Base-by-base conservation (phyloP, 1,140 invertebrate species). In the Eubasilissa regina region DNA sequence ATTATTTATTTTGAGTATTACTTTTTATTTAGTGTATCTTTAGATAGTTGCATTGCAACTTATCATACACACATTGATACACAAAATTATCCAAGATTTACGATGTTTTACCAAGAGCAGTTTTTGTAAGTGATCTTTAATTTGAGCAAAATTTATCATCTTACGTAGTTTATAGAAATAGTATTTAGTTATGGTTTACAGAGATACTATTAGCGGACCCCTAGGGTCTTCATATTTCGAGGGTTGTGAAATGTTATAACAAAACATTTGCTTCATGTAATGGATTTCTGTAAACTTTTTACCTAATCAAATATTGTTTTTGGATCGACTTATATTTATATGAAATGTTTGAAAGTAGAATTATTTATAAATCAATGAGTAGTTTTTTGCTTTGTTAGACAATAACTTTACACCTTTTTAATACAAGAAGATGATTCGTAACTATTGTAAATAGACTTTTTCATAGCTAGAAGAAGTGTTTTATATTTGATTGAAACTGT, bases 241-340 rank as follows among this genome's bases (percentile, higher is more conserved):
- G 45, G 47, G 51, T 70, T 70, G 66, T 17, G 45, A 70, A 19
- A 70, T 51, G 11, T 70, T 70, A 70, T 25, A 64, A 51, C n/a
- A 51, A 7, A 25, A 70, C 19, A 25, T 70, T 51, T 45, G 17
- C 47, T 70, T 70, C 48, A 25, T 70, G 66, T 70, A 70, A 70
- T 70, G 47, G 66, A 51, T 70, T 70, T 21, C 45, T 48, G 66
- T 70, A 66, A 66, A 66, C 35, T 66, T 66, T 70, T 51, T 70
- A 25, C 58, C 53, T 70, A 21, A 70, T 51, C 66, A 6, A 21
- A 48, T 70, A 35, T 45, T 68, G n/a, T 68, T 45, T 68, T 47
- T 70, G 21, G 35, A 64, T 64, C 35, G 60, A 43, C 10, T 64
- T 64, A 13, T 35, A 35, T 48, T 70, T 70, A 53, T 21, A 70